Evolutionary conservation across 2,888 invertebrate genomes (phyloP), one percentile per base, ranked within the genome.

Genomic region (Trichacis sp.): DNA sequence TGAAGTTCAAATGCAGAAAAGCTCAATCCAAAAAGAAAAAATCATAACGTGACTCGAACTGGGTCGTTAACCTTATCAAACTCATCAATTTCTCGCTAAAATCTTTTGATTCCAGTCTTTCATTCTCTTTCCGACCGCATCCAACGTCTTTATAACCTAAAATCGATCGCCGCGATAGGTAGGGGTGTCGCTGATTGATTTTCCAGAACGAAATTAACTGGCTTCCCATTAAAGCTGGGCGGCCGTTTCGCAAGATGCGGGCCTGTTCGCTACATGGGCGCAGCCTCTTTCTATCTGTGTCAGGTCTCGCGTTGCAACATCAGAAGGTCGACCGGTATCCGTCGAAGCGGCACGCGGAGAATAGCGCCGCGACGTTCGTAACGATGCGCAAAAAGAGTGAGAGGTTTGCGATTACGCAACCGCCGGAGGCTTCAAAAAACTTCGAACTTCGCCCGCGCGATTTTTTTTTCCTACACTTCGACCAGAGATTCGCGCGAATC

Each of bases 321-420:
- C 79, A 82, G 82, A 83, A 83, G 83, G 83, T 83, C 83, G 82
- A 83, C 83, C 76, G 78, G 82, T 83, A 78, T 79, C 74, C 76
- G 67, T 68, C 72, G 69, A 55, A 68, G 56, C 64, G 67, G 56
- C 61, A 63, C 67, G 68, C 63, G 66, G 73, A 72, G 71, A 74
- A 75, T 73, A 75, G 69, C 71, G 72, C 68, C 77, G 75, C 70
- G 69, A 64, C 57, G 56, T 52, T 62, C 55, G 57, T 51, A 51
- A 50, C 66, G 52, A 68, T 60, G 63, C 64, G 69, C 66, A 60
- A 59, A 66, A 68, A 64, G 68, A 69, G 65, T 64, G 68, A 57
- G 64, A 66, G 62, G 66, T 52, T 59, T 24, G 29, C 47, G 49
- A 46, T 67, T 64, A 53, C 64, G 64, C 64, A 67, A 67, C 53